These are phyloP conservation scores for Mobula hypostoma DNA, from an alignment of 2,113 vertebrate genomes.

Conservation along the genomic window DNA sequence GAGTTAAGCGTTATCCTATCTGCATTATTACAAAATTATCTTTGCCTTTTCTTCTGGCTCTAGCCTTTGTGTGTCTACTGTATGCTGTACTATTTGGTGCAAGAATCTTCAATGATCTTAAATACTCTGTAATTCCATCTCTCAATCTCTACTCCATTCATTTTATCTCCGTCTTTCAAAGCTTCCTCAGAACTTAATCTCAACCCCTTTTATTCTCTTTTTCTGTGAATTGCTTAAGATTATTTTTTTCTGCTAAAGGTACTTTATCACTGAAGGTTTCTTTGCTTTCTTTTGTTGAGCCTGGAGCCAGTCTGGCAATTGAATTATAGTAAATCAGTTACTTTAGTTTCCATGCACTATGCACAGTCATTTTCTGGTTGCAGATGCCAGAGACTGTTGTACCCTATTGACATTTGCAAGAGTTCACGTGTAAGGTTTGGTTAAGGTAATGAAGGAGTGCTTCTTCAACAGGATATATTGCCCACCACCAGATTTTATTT, in stretches of 20 bases:
- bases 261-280: not conserved
- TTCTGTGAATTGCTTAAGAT: not conserved
- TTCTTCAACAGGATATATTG: not conserved
- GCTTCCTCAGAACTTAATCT: not conserved
- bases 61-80: not conserved
- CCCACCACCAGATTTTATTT: not conserved
- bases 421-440: not conserved
- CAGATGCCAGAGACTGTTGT: not conserved
- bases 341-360: not conserved
- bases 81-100: not conserved
- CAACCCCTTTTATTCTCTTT: not conserved
- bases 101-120: not conserved
- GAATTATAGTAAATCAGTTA: not conserved
- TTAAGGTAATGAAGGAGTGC: too few relatives aligned
- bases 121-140: not conserved
- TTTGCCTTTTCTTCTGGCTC: not conserved
- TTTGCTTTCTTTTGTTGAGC: not conserved
- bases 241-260: not conserved
- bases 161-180: not conserved
- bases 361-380: not conserved
- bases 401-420: not conserved
- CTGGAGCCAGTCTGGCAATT: not conserved
- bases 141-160: not conserved
- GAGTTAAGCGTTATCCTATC: not conserved
- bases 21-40: not conserved